phyloP scores from a whole-genome alignment of 2,113 vertebrate genomes.

The Brevimyrus niger region DNA sequence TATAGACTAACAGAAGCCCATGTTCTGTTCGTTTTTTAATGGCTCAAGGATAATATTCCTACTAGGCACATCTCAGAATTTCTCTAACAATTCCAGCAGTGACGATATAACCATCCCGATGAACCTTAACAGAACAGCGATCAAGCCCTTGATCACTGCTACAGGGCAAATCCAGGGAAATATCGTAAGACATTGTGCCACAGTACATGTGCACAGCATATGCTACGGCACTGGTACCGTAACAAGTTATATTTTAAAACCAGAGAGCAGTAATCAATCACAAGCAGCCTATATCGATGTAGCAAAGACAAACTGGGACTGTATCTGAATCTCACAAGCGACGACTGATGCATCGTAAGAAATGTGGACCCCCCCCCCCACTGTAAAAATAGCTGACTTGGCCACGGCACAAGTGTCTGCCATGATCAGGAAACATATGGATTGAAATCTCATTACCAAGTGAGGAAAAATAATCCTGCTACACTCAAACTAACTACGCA shows the following conservation, averaged over 20 bases:
- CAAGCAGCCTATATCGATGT: neutral
- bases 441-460: neutral
- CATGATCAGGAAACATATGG: neutral
- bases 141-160: neutral
- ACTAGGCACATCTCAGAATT: neutral
- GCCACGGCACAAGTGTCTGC: neutral
- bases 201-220: neutral
- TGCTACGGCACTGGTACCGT: neutral
- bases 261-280: neutral
- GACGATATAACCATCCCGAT: neutral
- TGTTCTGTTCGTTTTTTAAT: neutral
- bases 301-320: neutral
- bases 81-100: neutral
- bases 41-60: neutral
- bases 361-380: neutral
- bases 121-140: neutral
- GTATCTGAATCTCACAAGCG: neutral
- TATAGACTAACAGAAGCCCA: neutral
- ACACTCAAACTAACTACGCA: neutral
- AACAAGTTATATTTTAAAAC: neutral
- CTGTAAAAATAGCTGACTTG: neutral
- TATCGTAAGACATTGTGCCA: neutral
- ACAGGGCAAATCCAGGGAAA: neutral
- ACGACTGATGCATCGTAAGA: neutral
- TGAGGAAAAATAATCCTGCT: neutral